Conservation (phyloP, 2,888 invertebrate species). For the Tetragnatha montana region DNA sequence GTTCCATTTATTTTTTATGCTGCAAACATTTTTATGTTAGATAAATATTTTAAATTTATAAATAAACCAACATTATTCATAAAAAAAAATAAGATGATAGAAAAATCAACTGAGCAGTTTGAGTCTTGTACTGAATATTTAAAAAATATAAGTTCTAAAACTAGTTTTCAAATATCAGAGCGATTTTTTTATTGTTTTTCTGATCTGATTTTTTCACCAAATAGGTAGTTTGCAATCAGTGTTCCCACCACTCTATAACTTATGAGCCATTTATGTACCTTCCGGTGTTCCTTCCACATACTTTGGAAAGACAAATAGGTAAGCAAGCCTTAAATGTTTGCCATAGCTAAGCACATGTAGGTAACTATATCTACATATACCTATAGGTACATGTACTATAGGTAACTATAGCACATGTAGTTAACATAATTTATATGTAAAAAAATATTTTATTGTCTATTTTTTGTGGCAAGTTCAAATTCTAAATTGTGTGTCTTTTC, state of each 20-base stretch:
- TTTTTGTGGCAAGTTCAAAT: neutral
- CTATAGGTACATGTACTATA: too few species aligned
- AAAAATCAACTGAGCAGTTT: constrained; percentile 68
- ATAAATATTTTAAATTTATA: neutral
- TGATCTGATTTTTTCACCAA: too few species aligned
- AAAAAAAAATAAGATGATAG: constrained; percentile 73
- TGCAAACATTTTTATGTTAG: neutral
- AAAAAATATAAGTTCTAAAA: constrained; percentile 5
- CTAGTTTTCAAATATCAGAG: too few species aligned
- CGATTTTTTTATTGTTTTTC: too few species aligned
- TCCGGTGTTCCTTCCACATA: constrained; percentile 82
- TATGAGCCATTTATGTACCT: constrained; percentile 83
- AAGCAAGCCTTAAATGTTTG: constrained; percentile 73
- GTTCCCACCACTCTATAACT: constrained; percentile 81
- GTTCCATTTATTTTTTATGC: neutral
- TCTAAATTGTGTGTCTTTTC: neutral
- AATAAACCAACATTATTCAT: constrained; percentile 77
- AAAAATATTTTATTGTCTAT: too few species aligned
- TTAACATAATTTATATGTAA: too few species aligned
- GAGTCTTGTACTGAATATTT: constrained; percentile 72
- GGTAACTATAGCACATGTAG: too few species aligned
- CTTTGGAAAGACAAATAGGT: constrained; percentile 81
- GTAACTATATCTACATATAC: too few species aligned
- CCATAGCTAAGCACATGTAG: too few species aligned
- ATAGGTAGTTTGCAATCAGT: constrained; percentile 81